phyloP scores from a whole-genome alignment of 2,113 vertebrate genomes.

The Trematomus loennbergii region DNA sequence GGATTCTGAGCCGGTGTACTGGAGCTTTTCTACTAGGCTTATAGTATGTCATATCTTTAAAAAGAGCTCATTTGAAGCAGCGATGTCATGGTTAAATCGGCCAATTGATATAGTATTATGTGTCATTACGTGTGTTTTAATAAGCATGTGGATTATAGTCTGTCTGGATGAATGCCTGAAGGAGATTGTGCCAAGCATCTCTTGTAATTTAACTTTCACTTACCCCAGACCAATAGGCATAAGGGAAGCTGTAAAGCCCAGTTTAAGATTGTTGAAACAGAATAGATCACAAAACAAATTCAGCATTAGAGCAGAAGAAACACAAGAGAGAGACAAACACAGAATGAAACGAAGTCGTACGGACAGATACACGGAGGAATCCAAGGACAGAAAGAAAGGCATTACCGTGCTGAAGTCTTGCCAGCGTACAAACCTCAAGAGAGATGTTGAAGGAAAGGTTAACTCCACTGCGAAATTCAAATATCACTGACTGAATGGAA shows the following conservation, averaged over 20 bases:
- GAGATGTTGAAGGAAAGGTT: conserved; percentile 44
- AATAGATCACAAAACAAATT: conserved; percentile 2
- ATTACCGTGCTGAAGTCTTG: conserved; percentile 48
- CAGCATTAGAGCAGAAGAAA: neutral
- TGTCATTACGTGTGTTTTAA: conserved; percentile 30
- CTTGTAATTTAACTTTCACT: neutral
- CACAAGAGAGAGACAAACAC: neutral
- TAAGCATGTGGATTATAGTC: conserved; percentile 21
- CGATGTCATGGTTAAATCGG: conserved; percentile 39
- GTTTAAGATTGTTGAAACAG: neutral
- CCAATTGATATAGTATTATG: conserved; percentile 34
- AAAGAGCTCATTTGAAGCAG: conserved; percentile 42
- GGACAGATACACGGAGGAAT: conserved; percentile 9
- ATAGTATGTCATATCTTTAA: conserved; percentile 26
- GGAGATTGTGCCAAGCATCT: conserved; percentile 4
- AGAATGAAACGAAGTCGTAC: neutral
- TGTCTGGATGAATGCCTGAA: conserved; percentile 22
- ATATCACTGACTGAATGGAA: conserved; percentile 38
- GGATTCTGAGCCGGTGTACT: conserved; percentile 1
- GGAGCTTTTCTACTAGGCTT: conserved; percentile 34
- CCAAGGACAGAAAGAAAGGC: conserved; percentile 16
- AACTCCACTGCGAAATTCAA: conserved; percentile 45
- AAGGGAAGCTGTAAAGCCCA: neutral
- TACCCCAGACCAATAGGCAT: neutral
- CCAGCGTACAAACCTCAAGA: conserved; percentile 39